phyloP scores from a whole-genome alignment of 2,888 invertebrate species.

The Plagodis dolabraria region DNA sequence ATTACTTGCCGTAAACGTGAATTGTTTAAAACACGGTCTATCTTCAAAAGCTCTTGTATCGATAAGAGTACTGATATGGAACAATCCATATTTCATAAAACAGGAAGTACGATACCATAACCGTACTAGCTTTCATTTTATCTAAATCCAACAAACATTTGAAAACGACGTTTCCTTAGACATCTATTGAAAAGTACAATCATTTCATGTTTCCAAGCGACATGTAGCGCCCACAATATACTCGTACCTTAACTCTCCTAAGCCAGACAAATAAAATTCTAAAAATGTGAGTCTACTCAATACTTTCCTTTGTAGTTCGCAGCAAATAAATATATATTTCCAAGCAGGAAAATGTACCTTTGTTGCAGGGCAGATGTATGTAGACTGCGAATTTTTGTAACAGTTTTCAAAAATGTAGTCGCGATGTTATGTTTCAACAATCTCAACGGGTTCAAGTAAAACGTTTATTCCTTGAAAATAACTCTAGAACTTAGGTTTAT shows the following conservation, averaged over 20 bases:
- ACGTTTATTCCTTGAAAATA: background rate
- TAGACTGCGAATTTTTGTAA: background rate
- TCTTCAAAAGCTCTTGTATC: too few relatives aligned
- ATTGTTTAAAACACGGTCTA: too few relatives aligned
- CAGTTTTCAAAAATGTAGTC: conserved; percentile 1
- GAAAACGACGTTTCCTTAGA: conserved; percentile 7
- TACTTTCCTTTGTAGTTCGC: conserved; percentile 42
- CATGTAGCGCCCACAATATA: conserved; percentile 38
- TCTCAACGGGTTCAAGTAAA: background rate
- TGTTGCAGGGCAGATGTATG: background rate
- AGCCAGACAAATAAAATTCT: conserved; percentile 48
- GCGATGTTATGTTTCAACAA: background rate
- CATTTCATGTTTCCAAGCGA: conserved; percentile 11
- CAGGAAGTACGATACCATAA: conserved; percentile 1
- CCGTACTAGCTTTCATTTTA: conserved; percentile 3
- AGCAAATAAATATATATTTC: conserved; percentile 40
- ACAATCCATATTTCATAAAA: background rate
- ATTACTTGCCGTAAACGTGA: too few relatives aligned
- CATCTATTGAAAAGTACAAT: conserved; percentile 7
- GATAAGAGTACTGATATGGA: too few relatives aligned
- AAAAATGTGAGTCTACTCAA: conserved; percentile 43
- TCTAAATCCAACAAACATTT: conserved; percentile 1
- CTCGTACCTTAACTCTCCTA: conserved; percentile 30
- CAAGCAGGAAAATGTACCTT: conserved; percentile 39
- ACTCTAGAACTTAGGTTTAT: background rate